These are phyloP conservation scores for Daboia siamensis DNA, from an alignment of 2,113 vertebrate species.

Conservation along the genomic window DNA sequence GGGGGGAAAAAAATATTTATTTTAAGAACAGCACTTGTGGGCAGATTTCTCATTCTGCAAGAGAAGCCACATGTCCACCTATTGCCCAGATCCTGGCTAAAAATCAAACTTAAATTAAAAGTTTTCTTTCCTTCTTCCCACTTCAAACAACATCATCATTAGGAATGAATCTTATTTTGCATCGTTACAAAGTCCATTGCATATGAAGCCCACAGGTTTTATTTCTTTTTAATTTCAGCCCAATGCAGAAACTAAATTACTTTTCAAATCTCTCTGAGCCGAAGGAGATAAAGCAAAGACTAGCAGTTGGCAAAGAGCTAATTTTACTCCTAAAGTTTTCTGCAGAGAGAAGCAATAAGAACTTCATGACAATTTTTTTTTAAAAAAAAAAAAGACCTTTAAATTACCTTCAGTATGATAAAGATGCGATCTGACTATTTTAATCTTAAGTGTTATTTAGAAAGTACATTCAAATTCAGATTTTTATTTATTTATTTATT, in stretches of 20 bases:
- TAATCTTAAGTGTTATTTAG: neutral
- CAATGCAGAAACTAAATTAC: conserved; percentile 20
- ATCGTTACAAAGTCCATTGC: conserved; percentile 16
- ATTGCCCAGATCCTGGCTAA: neutral
- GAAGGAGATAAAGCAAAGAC: conserved; percentile 39
- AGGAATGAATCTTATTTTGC: conserved; percentile 5
- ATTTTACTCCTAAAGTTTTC: neutral
- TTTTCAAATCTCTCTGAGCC: conserved; percentile 52
- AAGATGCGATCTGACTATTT: neutral
- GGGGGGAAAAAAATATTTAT: neutral
- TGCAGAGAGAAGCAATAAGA: conserved; percentile 29
- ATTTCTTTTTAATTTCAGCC: conserved; percentile 39
- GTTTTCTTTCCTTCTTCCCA: neutral
- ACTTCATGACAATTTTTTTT: conserved; percentile 26
- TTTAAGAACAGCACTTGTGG: conserved; percentile 25
- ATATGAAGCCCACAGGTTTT: conserved; percentile 21
- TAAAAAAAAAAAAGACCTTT: conserved; percentile 18
- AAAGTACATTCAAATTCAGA: neutral
- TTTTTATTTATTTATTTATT: neutral
- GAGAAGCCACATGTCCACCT: neutral
- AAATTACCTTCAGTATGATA: neutral
- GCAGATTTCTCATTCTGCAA: conserved; percentile 23
- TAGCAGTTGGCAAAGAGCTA: conserved; percentile 47
- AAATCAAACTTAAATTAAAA: neutral
- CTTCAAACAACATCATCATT: conserved; percentile 15